Base-by-base conservation (phyloP, 53 echinoderm and acorn worm genomes). In the Crossaster papposus region DNA sequence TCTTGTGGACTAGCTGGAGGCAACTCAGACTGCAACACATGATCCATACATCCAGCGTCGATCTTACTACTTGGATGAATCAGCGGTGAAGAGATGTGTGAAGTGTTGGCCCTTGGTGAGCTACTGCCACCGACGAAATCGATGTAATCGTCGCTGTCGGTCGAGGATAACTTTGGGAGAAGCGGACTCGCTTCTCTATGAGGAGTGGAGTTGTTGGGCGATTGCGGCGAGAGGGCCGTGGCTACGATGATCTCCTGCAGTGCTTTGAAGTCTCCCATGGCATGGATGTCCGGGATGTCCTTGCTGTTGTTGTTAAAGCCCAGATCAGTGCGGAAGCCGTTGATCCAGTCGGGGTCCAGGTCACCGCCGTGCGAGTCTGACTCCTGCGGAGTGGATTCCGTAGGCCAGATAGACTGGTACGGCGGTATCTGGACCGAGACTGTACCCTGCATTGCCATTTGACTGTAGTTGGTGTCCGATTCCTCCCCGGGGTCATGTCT, bases 281-380 rank as follows among this genome's bases (percentile, higher is more conserved):
- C 54, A 17, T 87, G 87, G 58, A 87, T 58, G 58, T 77, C 63
- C 11, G 87, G 87, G 20, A 87, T 87, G n/a, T 87, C 77, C 62
- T 87, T 87, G 58, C 72, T 84, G 84, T 87, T 87, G 75, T 87
- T 87, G 76, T 87, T 87, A 63, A 87, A 74, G 74, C 85, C 85
- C 13, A 85, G 72, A 23, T 52, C 68, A 22, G 54, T 73, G n/a
- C n/a, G 54, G 35, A 70, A 31, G 12, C 35, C 35, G 2, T 50
- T 58, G 24, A 68, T 68, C 68, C 68, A 68, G 68, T n/a, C 24
- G 34, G 54, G 62, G 58, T 12, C 35, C 33, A 51, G 32, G 36
- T 54, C 75, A 13, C 18, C 52, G 13, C 10, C 51, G 51, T 24
- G 24, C 29, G 51, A 32, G 51, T 79, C 79, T 0, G 44, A 18